Conservation (phyloP, 2,888 invertebrate genomes). For the Blastobasis lacticolella region DNA sequence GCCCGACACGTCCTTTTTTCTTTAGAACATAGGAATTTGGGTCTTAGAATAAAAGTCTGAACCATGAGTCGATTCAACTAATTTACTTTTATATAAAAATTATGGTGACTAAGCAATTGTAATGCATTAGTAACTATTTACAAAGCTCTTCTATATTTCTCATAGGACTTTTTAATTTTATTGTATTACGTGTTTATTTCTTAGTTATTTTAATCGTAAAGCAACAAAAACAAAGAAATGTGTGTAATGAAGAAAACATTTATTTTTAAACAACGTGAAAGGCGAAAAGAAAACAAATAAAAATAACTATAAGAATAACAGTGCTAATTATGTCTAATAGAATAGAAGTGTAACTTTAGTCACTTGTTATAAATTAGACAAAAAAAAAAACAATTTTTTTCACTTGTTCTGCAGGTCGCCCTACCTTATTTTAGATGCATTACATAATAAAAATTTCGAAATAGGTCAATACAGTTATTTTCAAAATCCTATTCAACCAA, state of each 20-base stretch:
- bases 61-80: too few species aligned
- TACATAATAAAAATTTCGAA: conserved; percentile 5
- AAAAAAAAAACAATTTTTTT: conserved; percentile 6
- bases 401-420: conserved; percentile 11
- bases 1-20: too few species aligned
- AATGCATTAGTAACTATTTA: conserved; percentile 34
- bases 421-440: background rate
- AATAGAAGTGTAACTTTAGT: conserved; percentile 19
- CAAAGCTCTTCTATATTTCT: conserved; percentile 35
- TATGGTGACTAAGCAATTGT: conserved; percentile 17
- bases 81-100: background rate
- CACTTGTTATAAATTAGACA: conserved; percentile 3
- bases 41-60: too few species aligned
- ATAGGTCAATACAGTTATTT: conserved; percentile 13
- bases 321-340: conserved; percentile 60
- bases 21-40: too few species aligned
- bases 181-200: conserved; percentile 14
- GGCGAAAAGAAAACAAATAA: conserved; percentile 52
- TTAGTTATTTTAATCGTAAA: conserved; percentile 18
- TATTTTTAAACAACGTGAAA: conserved; percentile 53
- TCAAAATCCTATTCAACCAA: conserved; percentile 36
- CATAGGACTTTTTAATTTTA: conserved; percentile 10
- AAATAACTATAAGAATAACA: conserved; percentile 64
- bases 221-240: conserved; percentile 44
- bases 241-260: conserved; percentile 58